Evolutionary conservation across 2,113 vertebrate species (phyloP).

Genomic region (Stomatorhinus ivindoensis): DNA sequence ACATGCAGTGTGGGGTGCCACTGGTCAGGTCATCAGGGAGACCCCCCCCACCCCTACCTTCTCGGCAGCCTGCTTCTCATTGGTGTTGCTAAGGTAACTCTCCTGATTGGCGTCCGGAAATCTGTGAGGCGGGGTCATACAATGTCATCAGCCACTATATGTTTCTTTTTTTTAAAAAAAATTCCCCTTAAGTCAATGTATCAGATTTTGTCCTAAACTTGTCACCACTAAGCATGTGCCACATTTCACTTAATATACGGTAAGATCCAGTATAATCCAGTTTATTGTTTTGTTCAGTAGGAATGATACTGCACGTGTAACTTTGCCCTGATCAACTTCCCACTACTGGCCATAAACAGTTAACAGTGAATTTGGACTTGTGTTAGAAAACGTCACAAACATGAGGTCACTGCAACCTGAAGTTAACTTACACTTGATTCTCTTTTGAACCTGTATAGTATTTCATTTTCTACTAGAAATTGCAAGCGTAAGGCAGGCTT

Average conservation of each 20-base stretch:
- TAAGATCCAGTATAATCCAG: not conserved
- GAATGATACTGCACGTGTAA: not conserved
- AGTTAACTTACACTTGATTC: not conserved
- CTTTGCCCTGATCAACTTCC: not conserved
- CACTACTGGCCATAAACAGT: not conserved
- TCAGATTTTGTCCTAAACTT: not conserved
- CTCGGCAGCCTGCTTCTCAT: not conserved
- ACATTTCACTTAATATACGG: not conserved
- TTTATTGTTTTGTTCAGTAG: not conserved
- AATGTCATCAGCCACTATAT: not conserved
- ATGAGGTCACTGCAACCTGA: not conserved
- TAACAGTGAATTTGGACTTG: not conserved
- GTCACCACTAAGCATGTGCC: not conserved
- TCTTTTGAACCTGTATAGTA: not conserved
- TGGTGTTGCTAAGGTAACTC: slow-evolving; percentile 2
- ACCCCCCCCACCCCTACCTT: not conserved
- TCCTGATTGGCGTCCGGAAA: slow-evolving; percentile 13
- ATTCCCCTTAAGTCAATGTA: not conserved
- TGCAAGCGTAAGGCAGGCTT: not conserved
- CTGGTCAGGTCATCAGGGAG: not conserved
- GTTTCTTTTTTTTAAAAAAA: too few relatives aligned
- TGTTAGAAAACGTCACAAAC: not conserved
- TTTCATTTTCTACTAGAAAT: not conserved
- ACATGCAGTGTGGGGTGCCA: not conserved
- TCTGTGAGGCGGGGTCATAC: not conserved